These are phyloP conservation scores for Apis dorsata DNA, from an alignment of 1,140 invertebrate genomes.

Conservation along the genomic window DNA sequence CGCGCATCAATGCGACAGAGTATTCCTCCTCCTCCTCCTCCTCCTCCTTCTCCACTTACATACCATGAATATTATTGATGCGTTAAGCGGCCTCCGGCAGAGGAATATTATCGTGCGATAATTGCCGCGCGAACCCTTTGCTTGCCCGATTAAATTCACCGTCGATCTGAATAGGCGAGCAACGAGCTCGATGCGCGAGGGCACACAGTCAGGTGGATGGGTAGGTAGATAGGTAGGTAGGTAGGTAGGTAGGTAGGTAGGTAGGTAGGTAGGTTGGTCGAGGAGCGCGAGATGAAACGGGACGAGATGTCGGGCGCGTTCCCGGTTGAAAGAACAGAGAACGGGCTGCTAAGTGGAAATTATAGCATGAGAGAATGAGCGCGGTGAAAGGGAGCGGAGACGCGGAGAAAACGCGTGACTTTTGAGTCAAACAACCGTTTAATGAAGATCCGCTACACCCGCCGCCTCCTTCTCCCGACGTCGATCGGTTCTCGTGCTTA, in stretches of 20 bases:
- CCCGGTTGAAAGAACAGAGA: background rate
- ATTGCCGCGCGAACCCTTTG: conserved; percentile 56
- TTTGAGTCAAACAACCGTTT: conserved; percentile 51
- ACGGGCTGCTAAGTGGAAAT: conserved; percentile 23
- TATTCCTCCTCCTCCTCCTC: background rate
- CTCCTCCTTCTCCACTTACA: conserved; percentile 27
- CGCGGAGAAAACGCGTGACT: conserved; percentile 33
- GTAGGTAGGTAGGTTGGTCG: too few species aligned
- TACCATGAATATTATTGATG: conserved; percentile 63
- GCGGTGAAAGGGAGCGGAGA: background rate
- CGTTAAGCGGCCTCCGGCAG: conserved; percentile 53
- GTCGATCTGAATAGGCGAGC: conserved; percentile 27
- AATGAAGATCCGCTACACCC: conserved; percentile 51
- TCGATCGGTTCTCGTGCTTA: conserved; percentile 56
- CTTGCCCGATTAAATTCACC: conserved; percentile 45
- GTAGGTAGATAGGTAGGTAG: too few species aligned
- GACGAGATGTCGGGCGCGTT: background rate
- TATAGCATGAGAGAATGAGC: conserved; percentile 21
- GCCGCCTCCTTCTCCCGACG: conserved; percentile 8
- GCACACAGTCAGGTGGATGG: background rate
- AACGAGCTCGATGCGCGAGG: conserved; percentile 9
- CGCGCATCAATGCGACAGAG: background rate
- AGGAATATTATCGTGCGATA: conserved; percentile 62
- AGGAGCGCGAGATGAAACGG: background rate
- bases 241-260: too few species aligned